Conservation (phyloP, 1,140 invertebrate species). For the Drosophila tani region DNA sequence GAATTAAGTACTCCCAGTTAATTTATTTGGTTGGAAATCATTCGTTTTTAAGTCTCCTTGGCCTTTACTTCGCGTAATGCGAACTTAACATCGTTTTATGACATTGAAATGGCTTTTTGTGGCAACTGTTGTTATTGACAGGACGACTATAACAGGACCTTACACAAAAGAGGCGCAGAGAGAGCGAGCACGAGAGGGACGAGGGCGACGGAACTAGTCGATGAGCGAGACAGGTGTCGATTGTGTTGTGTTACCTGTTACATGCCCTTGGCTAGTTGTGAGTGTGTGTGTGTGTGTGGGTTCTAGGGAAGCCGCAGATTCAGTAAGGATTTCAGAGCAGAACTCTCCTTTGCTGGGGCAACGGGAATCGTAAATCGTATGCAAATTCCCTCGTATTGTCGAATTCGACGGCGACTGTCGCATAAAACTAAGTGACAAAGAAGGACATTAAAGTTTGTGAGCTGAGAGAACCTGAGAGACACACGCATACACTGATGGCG, state of each 20-base stretch:
- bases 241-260: slow-evolving; percentile 72
- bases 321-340: slow-evolving; percentile 18
- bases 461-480: slow-evolving; percentile 31
- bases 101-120: slow-evolving; percentile 69
- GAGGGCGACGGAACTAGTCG: slow-evolving; percentile 9
- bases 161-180: slow-evolving; percentile 15
- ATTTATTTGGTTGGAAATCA: neutral
- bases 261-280: slow-evolving; percentile 51
- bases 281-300: slow-evolving; percentile 8
- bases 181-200: slow-evolving; percentile 4
- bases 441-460: slow-evolving; percentile 63
- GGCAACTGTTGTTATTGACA: slow-evolving; percentile 60
- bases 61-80: slow-evolving; percentile 40
- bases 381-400: slow-evolving; percentile 57
- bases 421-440: slow-evolving; percentile 55
- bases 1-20: neutral
- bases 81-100: slow-evolving; percentile 71
- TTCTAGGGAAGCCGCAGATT: slow-evolving; percentile 8
- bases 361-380: slow-evolving; percentile 64
- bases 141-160: slow-evolving; percentile 38
- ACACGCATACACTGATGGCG: slow-evolving; percentile 16
- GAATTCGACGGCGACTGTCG: slow-evolving; percentile 28
- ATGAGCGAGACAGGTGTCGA: slow-evolving; percentile 49
- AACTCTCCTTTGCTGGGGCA: slow-evolving; percentile 28
- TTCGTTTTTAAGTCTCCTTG: slow-evolving; percentile 4